A percentile compares a stretch with the other conserved stretches of the same genome.
Evolutionary conservation across 1,140 invertebrate genomes (phyloP).

Genomic region (Caenorhabditis tropicalis): DNA sequence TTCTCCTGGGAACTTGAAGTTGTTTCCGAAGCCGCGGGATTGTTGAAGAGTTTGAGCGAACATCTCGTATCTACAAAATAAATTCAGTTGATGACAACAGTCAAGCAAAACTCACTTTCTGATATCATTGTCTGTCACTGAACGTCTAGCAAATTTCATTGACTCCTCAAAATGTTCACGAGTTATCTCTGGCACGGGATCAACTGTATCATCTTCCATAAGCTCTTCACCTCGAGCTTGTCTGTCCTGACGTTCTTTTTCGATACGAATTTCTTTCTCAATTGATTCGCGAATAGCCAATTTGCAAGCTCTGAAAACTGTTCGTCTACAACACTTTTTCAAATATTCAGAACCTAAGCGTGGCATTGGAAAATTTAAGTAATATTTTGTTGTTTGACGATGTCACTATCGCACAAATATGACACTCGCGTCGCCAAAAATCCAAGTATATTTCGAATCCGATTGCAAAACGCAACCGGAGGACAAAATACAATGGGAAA

Average conservation of each 20-base stretch:
- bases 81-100: background rate
- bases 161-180: conserved; percentile 96
- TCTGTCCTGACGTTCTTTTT: conserved; percentile 83
- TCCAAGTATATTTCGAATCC: background rate
- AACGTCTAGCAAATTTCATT: conserved; percentile 92
- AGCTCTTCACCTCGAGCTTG: conserved; percentile 81
- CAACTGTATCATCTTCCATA: conserved; percentile 81
- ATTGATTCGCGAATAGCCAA: conserved; percentile 95
- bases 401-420: background rate
- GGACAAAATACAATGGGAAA: background rate
- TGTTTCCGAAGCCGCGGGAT: conserved; percentile 56
- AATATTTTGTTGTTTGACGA: background rate
- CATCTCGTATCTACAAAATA: conserved; percentile 52
- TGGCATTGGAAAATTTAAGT: background rate
- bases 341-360: background rate
- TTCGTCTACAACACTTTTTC: background rate
- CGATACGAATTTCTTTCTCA: conserved; percentile 88
- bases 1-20: conserved; percentile 56
- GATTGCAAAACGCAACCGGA: background rate
- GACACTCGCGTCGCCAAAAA: background rate
- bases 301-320: conserved; percentile 76
- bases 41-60: conserved; percentile 53
- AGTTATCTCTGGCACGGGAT: conserved; percentile 96
- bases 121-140: conserved; percentile 54
- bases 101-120: conserved; percentile 44